Percentiles rank a stretch among this genome's conserved stretches.
Conservation (phyloP, 2,797 vertebrate genomes). For the Melanitta fusca region DNA sequence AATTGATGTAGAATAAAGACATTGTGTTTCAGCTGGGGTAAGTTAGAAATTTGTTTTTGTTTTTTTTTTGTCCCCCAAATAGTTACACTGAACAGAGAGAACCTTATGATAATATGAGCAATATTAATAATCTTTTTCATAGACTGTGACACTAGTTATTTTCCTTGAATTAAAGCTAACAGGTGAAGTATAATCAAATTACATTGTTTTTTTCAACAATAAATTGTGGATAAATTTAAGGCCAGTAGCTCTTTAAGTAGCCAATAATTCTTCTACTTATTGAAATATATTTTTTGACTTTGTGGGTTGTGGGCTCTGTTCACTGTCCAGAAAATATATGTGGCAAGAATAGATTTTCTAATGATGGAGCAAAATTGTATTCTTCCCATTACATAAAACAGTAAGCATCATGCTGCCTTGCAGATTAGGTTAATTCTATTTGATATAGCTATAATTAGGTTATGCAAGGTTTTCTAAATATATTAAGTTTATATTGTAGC, state of each 20-base stretch:
- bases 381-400: slow-evolving; percentile 21
- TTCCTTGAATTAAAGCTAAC: neutral
- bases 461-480: neutral
- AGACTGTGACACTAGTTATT: neutral
- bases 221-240: neutral
- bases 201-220: neutral
- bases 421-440: slow-evolving; percentile 18
- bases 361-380: neutral
- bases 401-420: neutral
- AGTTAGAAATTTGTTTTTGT: neutral
- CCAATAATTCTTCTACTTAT: neutral
- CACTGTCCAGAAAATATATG: neutral
- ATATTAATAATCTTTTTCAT: neutral
- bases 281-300: neutral
- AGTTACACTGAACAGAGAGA: neutral
- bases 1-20: neutral
- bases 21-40: neutral
- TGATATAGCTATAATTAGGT: slow-evolving; percentile 25
- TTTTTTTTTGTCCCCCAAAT: neutral
- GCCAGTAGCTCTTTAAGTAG: neutral
- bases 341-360: slow-evolving; percentile 25
- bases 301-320: neutral
- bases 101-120: neutral
- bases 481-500: neutral
- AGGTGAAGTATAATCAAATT: slow-evolving; percentile 7